phyloP scores from a whole-genome alignment of 2,888 invertebrate genomes.

The Liopterus haemorrhoidalis region DNA sequence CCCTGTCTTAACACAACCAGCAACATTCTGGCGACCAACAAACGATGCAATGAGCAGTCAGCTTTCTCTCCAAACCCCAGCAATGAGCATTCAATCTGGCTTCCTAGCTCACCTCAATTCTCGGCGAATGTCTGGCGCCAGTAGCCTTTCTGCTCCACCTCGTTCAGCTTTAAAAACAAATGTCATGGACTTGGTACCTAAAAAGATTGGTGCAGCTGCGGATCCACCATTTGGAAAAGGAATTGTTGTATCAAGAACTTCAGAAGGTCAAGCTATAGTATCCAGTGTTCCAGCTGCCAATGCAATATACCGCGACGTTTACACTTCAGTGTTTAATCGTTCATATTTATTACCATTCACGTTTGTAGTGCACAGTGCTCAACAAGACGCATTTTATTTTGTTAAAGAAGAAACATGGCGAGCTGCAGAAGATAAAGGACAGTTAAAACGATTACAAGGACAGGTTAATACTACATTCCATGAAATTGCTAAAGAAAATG shows the following conservation, averaged over 20 bases:
- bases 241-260: constrained; percentile 75
- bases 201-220: constrained; percentile 73
- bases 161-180: constrained; percentile 75
- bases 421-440: constrained; percentile 81
- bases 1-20: constrained; percentile 57
- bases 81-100: constrained; percentile 72
- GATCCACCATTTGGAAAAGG: constrained; percentile 85
- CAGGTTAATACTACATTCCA: constrained; percentile 90
- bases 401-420: constrained; percentile 89
- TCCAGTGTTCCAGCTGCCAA: constrained; percentile 85
- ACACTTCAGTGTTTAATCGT: constrained; percentile 87
- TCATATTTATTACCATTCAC: constrained; percentile 82
- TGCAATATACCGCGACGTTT: constrained; percentile 84
- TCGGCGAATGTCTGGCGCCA: constrained; percentile 70
- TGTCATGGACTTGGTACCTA: constrained; percentile 67
- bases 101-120: constrained; percentile 76
- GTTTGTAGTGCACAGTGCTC: constrained; percentile 79
- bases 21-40: constrained; percentile 50
- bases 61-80: constrained; percentile 53
- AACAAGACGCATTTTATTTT: constrained; percentile 89
- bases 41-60: constrained; percentile 50
- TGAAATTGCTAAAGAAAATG: constrained; percentile 65
- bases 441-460: constrained; percentile 81
- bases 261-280: constrained; percentile 73
- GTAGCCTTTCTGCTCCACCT: constrained; percentile 69